Conservation (phyloP, 2,888 invertebrate species). For the Julus scandinavius region DNA sequence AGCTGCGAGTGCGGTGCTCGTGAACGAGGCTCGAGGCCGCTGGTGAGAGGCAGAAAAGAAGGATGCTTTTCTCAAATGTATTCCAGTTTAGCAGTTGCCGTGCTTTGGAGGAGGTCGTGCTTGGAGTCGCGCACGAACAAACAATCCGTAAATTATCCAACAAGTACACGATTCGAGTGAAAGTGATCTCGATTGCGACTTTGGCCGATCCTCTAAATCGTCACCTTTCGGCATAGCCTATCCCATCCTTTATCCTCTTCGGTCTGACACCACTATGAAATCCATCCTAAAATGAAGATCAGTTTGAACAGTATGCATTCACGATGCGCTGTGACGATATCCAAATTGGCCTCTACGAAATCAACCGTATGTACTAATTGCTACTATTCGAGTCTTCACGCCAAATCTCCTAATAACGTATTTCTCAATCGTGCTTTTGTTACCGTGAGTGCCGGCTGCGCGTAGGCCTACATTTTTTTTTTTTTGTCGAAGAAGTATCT, state of each 20-base stretch:
- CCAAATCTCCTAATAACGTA: background rate
- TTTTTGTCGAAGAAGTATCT: background rate
- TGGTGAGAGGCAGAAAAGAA: background rate
- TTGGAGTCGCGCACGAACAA: background rate
- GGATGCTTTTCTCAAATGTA: conserved; percentile 7
- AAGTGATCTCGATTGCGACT: background rate
- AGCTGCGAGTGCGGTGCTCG: background rate
- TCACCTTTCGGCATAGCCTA: background rate
- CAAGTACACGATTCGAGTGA: background rate
- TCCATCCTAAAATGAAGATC: background rate
- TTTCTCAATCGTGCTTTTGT: background rate
- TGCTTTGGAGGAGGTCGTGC: background rate
- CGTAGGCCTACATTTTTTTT: background rate
- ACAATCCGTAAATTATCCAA: background rate
- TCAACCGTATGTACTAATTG: background rate
- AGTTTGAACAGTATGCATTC: conserved; percentile 5
- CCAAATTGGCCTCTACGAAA: background rate
- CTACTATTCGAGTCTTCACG: background rate
- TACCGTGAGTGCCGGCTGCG: background rate
- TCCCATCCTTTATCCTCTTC: background rate
- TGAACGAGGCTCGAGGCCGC: background rate
- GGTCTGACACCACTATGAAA: background rate
- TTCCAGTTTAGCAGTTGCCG: background rate
- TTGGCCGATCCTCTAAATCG: background rate
- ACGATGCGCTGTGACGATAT: background rate